Evolutionary conservation across 2,888 invertebrate genomes (phyloP), one percentile per base, ranked within the genome.

Genomic region (Helobdella robusta): DNA sequence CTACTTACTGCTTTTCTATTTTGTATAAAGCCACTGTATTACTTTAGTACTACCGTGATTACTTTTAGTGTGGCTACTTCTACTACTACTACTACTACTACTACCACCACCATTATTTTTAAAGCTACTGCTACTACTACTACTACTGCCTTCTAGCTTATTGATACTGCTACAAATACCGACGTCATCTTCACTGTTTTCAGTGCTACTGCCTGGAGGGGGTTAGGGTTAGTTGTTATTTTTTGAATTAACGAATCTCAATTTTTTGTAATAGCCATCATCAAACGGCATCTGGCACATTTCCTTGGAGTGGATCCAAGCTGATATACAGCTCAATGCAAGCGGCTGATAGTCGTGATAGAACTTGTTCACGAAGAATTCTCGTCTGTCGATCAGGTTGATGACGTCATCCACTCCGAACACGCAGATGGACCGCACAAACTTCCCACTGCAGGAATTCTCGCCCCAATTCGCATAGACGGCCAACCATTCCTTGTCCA

Each of bases 341-440:
- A 72, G 68, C 4, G 73, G 72, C 59, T 76, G 70, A 59, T 65
- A 66, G 48, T 73, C 68, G 5, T 68, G 30, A 62, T 73, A 70
- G 64, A 76, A 70, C 67, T 76, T 76, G 68, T 76, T 77, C 34
- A 68, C 74, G 59, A 76, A 73, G 28, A 75, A 67, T 46, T 75
- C 72, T 20, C 66, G 62, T 8, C 62, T 66, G 6, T 60, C 61
- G 23, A 69, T 50, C 1, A 76, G 70, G 1, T 8, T 18, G 5
- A 68, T 66, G 23, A 76, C 59, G 59, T 77, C 75, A 6, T 64
- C 68, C 15, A 74, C 70, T 4, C 76, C 74, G 61, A 72, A 74
- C 2, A 76, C 71, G 64, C 76, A 76, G 15, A 76, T 73, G 18
- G 71, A 72, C 1, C 70, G 67, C 44, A 67, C 66, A 68, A 67